Evolutionary conservation across 2,888 invertebrate genomes (phyloP), one percentile per base, ranked within the genome.

Genomic region (Callimorpha dominula): DNA sequence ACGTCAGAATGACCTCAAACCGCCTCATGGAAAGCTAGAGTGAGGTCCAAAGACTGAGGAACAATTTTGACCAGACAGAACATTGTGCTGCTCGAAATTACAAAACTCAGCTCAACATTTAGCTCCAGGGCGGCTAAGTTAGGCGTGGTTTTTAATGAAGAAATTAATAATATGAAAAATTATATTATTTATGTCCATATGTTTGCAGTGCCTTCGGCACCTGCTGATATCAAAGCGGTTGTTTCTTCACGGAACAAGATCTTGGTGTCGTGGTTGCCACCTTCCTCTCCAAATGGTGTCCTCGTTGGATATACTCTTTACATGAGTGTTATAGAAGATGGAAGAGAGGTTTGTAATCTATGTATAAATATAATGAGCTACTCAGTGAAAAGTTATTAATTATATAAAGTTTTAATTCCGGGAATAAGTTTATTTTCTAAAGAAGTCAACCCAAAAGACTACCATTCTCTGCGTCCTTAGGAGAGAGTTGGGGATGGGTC

Each of bases 151-250:
- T n/a, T n/a, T n/a, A n/a, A n/a, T n/a, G n/a, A n/a, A n/a, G n/a
- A n/a, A n/a, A n/a, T n/a, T n/a, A 43, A 43, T 43, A 43, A 43
- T 43, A 43, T 43, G 8, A 43, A 43, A 43, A 43, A 43, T 43
- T 6, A 8, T 46, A 46, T n/a, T 64, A 46, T n/a, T 3, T 4
- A 46, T n/a, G 1, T 4, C 42, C 6, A n/a, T 50, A 9, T 50
- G 31, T 14, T 84, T 93, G 68, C 93, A 98, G 98, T 98, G 64
- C 99, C 99, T 75, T 98, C 98, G 72, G 97, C 98, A 63, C 99
- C 99, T 63, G 98, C 98, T 57, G 98, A 98, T 85, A 98, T 99
- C 82, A 99, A 99, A 96, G 98, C 99, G 5, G 97, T 98, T 71
- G 97, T 98, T 70, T 98, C 98, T 80, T 98, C 98, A 57, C 96